phyloP scores from a whole-genome alignment of 2,113 vertebrate genomes.

The Strix aluco region DNA sequence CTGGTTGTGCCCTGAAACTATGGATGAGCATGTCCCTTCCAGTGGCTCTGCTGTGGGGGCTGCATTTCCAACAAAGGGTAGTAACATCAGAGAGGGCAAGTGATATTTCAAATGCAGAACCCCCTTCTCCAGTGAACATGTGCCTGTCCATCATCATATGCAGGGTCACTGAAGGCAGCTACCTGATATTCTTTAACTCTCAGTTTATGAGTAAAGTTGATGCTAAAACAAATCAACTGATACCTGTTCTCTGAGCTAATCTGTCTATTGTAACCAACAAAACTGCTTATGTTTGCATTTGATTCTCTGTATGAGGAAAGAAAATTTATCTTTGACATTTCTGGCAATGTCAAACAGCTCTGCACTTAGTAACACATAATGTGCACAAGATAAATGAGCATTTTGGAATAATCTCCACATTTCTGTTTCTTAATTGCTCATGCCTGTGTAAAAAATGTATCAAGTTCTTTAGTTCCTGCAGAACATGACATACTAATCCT shows the following conservation, averaged over 20 bases:
- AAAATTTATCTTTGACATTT: neutral
- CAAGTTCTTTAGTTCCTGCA: neutral
- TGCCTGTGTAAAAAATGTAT: neutral
- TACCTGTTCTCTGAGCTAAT: neutral
- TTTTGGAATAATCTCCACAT: neutral
- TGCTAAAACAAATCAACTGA: neutral
- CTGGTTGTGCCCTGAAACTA: neutral
- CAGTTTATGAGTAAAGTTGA: neutral
- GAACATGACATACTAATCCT: neutral
- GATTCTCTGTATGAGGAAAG: neutral
- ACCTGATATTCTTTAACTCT: neutral
- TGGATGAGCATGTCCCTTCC: rapidly evolving
- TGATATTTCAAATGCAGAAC: neutral
- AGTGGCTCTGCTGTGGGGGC: neutral
- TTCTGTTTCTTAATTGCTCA: neutral
- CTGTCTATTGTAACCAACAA: neutral
- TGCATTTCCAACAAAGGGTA: neutral
- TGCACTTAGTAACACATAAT: neutral
- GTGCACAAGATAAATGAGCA: neutral
- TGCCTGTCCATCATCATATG: neutral
- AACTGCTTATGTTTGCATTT: neutral
- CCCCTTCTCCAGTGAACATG: neutral
- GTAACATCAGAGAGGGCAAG: neutral
- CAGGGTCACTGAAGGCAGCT: neutral
- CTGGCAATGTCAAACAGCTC: neutral